Conservation (phyloP, 2,888 invertebrate genomes). For the Phlogophora meticulosa region DNA sequence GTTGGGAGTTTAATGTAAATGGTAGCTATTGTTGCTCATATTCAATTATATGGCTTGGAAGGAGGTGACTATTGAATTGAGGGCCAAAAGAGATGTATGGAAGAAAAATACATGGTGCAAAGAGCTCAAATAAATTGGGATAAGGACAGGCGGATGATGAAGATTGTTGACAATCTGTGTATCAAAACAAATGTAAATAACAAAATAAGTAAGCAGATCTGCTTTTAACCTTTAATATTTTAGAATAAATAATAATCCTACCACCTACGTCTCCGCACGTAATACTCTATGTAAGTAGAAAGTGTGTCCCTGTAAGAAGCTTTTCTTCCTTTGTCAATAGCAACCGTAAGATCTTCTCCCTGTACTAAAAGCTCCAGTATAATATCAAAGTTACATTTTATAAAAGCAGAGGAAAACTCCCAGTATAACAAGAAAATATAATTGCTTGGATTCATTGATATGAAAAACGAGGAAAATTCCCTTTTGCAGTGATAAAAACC, state of each 20-base stretch:
- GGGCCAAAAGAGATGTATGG: no score
- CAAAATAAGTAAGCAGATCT: background rate
- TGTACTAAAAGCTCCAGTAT: background rate
- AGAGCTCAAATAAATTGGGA: no score
- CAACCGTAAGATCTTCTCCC: background rate
- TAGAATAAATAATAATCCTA: background rate
- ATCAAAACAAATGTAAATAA: no score
- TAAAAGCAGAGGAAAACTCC: background rate
- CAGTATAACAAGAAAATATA: background rate
- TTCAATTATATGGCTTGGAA: no score
- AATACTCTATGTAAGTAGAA: background rate
- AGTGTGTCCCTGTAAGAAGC: constrained; percentile 29
- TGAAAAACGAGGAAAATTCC: background rate
- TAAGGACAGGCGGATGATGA: no score
- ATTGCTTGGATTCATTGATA: constrained; percentile 1
- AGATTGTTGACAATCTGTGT: constrained; percentile 1
- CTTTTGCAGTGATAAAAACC: background rate
- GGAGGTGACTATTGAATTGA: no score
- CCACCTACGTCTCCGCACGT: background rate
- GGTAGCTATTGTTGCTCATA: background rate
- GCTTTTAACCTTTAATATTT: background rate
- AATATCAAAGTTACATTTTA: constrained; percentile 13
- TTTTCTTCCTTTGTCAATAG: constrained; percentile 22
- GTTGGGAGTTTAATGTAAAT: background rate
- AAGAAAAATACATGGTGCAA: no score